Evolutionary conservation across 1,140 invertebrate species (phyloP).

Genomic region (Trichonephila inaurata): DNA sequence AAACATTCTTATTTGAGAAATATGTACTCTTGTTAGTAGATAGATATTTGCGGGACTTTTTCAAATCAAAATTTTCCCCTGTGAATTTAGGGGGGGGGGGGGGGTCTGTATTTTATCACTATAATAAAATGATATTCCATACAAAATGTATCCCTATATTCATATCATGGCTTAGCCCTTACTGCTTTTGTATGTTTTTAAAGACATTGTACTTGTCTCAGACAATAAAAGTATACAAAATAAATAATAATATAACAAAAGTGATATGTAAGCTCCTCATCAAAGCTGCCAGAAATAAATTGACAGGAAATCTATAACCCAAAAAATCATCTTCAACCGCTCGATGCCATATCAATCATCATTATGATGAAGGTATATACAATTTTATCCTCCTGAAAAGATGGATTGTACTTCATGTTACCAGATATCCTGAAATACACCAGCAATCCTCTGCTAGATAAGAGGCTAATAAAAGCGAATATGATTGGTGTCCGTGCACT

Average conservation of each 20-base stretch:
- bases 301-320: not conserved
- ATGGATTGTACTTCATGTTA: constrained; percentile 5
- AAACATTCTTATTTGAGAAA: too few relatives aligned
- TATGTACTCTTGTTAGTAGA: too few relatives aligned
- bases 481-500: constrained; percentile 39
- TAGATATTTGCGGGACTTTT: too few relatives aligned
- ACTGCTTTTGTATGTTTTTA: too few relatives aligned
- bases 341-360: constrained; percentile 24
- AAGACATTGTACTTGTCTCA: too few relatives aligned
- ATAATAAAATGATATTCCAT: too few relatives aligned
- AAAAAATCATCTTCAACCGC: not conserved
- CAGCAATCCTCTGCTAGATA: constrained; percentile 21
- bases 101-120: too few relatives aligned
- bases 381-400: constrained; percentile 42
- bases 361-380: constrained; percentile 17
- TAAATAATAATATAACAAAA: not conserved
- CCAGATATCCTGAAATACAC: constrained; percentile 44
- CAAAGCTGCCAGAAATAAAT: not conserved
- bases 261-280: too few relatives aligned
- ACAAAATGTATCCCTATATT: too few relatives aligned
- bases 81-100: too few relatives aligned
- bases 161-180: too few relatives aligned
- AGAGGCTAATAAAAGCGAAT: constrained; percentile 28
- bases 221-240: not conserved
- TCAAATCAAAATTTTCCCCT: too few relatives aligned